A percentile compares a stretch with the other conserved stretches of the same genome.
Evolutionary conservation across 2,113 vertebrate genomes (phyloP).

Genomic region (Apaloderma vittatum): DNA sequence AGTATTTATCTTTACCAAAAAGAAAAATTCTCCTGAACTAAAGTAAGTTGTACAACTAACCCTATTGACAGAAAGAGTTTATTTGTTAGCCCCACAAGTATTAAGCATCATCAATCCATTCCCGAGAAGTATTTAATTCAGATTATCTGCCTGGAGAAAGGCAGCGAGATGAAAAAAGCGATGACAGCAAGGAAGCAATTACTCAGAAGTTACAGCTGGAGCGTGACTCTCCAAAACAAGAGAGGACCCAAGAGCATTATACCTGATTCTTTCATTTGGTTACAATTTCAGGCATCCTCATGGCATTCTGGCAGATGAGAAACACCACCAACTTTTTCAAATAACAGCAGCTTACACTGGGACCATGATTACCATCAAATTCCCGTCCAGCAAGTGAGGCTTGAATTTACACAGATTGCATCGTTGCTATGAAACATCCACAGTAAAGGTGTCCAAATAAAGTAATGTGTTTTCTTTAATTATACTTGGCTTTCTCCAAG

Average conservation of each 20-base stretch:
- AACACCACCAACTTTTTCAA: neutral
- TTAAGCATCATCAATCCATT: neutral
- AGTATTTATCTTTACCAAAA: neutral
- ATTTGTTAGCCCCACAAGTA: neutral
- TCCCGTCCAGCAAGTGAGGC: neutral
- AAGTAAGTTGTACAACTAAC: neutral
- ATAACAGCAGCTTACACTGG: neutral
- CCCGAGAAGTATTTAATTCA: neutral
- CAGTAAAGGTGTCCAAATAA: neutral
- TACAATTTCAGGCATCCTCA: neutral
- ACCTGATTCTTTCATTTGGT: neutral
- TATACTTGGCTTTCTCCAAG: neutral
- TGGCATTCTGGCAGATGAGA: neutral
- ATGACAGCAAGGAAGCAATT: constrained; percentile 4
- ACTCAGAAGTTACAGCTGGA: neutral
- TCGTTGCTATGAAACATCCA: neutral
- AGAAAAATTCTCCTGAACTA: neutral
- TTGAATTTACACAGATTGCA: neutral
- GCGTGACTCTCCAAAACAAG: neutral
- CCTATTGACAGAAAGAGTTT: neutral
- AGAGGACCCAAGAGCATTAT: neutral
- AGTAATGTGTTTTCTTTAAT: neutral
- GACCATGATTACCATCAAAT: neutral
- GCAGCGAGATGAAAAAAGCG: neutral
- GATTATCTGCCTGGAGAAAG: neutral